phyloP scores from a whole-genome alignment of 2,797 vertebrate species.

The Neosalanx taihuensis region DNA sequence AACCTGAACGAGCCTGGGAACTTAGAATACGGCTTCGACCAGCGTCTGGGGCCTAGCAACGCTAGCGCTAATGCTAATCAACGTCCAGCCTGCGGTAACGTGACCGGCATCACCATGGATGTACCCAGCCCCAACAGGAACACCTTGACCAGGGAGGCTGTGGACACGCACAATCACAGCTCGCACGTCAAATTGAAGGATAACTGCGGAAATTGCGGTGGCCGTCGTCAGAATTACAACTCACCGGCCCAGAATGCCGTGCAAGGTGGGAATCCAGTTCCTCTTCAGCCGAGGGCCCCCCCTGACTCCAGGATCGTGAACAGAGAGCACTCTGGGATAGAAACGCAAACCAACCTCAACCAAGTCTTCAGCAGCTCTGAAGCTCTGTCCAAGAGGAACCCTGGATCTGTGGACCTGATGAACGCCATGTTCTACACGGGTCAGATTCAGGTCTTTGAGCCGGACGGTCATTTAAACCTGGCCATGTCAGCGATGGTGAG shows the following conservation, averaged over 20 bases:
- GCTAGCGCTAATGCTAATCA: constrained; percentile 61
- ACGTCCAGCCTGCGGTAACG: constrained; percentile 63
- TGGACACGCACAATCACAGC: constrained; percentile 68
- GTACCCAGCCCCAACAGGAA: constrained; percentile 51
- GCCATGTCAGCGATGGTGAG: constrained; percentile 37
- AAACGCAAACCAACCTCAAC: constrained; percentile 60
- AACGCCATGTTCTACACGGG: constrained; percentile 80
- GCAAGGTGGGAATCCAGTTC: constrained; percentile 53
- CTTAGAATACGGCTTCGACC: constrained; percentile 62
- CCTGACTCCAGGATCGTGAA: constrained; percentile 62
- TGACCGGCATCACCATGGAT: constrained; percentile 31
- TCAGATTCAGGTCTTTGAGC: constrained; percentile 85
- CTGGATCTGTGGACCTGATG: constrained; percentile 15
- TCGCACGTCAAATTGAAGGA: constrained; percentile 45
- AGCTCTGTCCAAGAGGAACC: constrained; percentile 56
- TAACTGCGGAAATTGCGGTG: constrained; percentile 57
- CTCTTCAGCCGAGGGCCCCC: constrained; percentile 78
- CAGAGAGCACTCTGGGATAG: constrained; percentile 63
- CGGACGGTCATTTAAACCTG: constrained; percentile 65
- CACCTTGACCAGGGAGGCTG: constrained; percentile 57
- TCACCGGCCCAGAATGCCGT: constrained; percentile 66
- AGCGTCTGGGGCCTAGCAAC: constrained; percentile 52
- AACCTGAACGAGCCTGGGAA: constrained; percentile 55
- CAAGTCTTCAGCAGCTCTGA: constrained; percentile 60
- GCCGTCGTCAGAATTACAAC: constrained; percentile 63